Conservation (phyloP, 2,113 vertebrate genomes). For the Zapornia atra region DNA sequence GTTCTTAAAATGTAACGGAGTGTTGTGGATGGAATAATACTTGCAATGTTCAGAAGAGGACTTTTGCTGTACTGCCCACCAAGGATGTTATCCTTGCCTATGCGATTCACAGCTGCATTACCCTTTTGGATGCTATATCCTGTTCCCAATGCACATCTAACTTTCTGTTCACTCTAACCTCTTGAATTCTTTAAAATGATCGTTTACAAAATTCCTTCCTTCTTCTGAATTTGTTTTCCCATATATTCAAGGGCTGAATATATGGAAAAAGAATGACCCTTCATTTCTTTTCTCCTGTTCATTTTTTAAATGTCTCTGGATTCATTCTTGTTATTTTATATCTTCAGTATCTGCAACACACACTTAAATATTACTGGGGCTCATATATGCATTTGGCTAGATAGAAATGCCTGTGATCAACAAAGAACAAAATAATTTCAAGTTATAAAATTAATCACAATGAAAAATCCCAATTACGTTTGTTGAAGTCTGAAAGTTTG, state of each 20-base stretch:
- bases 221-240: neutral
- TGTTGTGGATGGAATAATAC: neutral
- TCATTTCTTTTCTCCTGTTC: neutral
- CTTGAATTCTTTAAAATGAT: neutral
- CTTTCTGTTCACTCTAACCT: neutral
- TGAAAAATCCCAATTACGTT: neutral
- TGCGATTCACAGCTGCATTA: neutral
- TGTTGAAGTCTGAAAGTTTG: neutral
- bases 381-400: neutral
- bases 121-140: neutral
- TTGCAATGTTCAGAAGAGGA: neutral
- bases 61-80: neutral
- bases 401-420: neutral
- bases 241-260: neutral
- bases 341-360: neutral
- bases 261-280: neutral
- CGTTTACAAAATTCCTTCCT: neutral
- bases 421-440: neutral
- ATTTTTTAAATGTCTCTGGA: neutral
- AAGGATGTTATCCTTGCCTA: neutral
- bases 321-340: neutral
- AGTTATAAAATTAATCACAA: neutral
- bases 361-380: neutral
- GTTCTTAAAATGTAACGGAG: neutral
- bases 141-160: neutral